These are phyloP conservation scores for Galeopsomyia nigrocyanea DNA, from an alignment of 2,888 invertebrate genomes.

Conservation along the genomic window DNA sequence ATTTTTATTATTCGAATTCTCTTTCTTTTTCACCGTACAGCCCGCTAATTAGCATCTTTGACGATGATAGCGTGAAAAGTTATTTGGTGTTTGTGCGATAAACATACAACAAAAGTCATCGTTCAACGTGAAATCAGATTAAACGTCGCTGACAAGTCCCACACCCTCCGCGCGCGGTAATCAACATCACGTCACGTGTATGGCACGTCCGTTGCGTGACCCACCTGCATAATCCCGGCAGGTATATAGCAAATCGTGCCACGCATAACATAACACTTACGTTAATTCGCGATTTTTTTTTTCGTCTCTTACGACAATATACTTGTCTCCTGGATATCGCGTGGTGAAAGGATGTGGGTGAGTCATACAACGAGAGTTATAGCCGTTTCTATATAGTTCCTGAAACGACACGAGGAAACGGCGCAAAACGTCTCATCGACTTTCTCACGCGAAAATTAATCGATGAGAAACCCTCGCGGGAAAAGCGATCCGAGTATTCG, in stretches of 20 bases:
- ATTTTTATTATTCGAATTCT: no score
- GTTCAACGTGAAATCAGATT: neutral
- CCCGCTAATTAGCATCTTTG: no score
- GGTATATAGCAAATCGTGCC: neutral
- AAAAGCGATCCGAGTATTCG: conserved; percentile 37
- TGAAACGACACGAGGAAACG: no score
- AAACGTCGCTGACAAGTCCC: no score
- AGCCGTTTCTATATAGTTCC: no score
- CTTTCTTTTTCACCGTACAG: no score
- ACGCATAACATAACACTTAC: no score
- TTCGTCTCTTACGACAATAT: neutral
- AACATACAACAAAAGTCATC: no score
- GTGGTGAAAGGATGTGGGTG: neutral
- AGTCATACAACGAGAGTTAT: no score
- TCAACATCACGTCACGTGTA: neutral
- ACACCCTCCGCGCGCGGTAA: neutral
- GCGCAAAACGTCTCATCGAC: neutral
- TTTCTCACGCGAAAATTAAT: conserved; percentile 19
- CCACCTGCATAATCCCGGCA: conserved; percentile 34
- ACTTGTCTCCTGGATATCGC: conserved; percentile 3
- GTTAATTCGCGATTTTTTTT: conserved; percentile 10
- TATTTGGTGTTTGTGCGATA: no score
- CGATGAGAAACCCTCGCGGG: conserved; percentile 25
- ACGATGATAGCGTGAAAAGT: no score
- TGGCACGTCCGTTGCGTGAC: conserved; percentile 19